Evolutionary conservation across 2,113 vertebrate species (phyloP), one percentile per base, ranked within the genome.

Genomic region (Corapipo altera): DNA sequence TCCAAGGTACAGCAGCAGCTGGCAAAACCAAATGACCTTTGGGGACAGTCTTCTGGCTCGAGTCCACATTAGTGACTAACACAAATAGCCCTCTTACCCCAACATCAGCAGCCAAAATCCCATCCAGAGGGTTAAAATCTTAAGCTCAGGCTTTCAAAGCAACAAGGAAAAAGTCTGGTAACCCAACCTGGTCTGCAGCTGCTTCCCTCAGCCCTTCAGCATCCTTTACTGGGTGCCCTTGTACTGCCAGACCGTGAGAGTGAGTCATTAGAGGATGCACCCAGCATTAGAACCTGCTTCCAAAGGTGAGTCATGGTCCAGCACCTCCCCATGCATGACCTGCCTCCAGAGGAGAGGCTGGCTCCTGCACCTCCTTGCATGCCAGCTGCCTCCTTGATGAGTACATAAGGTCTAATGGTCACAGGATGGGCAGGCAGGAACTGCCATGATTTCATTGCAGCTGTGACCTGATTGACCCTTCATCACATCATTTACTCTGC

Each of bases 381-480:
- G 66, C 91, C 57, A 58, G 84, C 88, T 88, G 30, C 86, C 69
- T 93, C 49, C 73, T 24, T 39, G 64, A 83, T 96, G 95, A 96
- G 43, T 91, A 73, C 67, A n/a, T 43, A 44, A 39, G 33, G 70
- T 66, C 79, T 88, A 90, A 85, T 87, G 80, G 83, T 96, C 96
- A 95, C 1, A 5, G 73, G 96, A 94, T 0, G 0, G 72, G 69
- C 55, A 94, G 79, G 91, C 93, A 96, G 93, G 82, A 94, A 75
- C 88, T 94, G 83, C 77, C 1, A 6, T 66, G 71, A 89, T 85
- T 93, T 90, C 91, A 78, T 93, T 0, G 2, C 85, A 83, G 89
- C 71, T 8, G 5, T 91, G 91, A 88, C 95, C 89, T 88, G 84
- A 82, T 87, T 96, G 91, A 91, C 71, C 81, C 61, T 74, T 88